Evolutionary conservation across 2,113 vertebrate genomes (phyloP).

Genomic region (Turdus rufiventris): DNA sequence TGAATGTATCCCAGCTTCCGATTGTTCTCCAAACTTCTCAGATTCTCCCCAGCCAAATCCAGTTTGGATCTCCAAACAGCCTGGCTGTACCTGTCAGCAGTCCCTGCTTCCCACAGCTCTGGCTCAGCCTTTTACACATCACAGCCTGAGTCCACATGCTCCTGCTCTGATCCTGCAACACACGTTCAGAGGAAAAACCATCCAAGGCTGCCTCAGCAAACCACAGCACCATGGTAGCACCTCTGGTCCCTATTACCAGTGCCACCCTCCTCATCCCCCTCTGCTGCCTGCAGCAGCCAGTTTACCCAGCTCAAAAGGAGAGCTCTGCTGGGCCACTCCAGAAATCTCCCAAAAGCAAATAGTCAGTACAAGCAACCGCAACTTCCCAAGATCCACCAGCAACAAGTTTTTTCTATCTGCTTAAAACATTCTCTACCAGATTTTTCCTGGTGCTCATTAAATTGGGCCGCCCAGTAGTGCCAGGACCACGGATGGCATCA

Average conservation of each 20-base stretch:
- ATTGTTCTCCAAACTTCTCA: not conserved
- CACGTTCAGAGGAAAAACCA: fast-evolving
- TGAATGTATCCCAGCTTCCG: not conserved
- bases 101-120: not conserved
- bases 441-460: not conserved
- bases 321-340: not conserved
- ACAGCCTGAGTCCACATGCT: fast-evolving
- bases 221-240: not conserved
- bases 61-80: not conserved
- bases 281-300: not conserved
- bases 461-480: fast-evolving
- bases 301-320: not conserved
- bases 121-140: not conserved
- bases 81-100: not conserved
- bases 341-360: not conserved
- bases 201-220: not conserved
- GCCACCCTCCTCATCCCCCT: not conserved
- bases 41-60: not conserved
- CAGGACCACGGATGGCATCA: not conserved
- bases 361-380: not conserved
- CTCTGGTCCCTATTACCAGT: not conserved
- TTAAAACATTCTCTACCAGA: not conserved
- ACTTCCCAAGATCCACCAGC: not conserved
- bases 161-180: not conserved
- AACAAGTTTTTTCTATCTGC: not conserved